Evolutionary conservation across 2,888 invertebrate species (phyloP).

Genomic region (Aelia acuminata): DNA sequence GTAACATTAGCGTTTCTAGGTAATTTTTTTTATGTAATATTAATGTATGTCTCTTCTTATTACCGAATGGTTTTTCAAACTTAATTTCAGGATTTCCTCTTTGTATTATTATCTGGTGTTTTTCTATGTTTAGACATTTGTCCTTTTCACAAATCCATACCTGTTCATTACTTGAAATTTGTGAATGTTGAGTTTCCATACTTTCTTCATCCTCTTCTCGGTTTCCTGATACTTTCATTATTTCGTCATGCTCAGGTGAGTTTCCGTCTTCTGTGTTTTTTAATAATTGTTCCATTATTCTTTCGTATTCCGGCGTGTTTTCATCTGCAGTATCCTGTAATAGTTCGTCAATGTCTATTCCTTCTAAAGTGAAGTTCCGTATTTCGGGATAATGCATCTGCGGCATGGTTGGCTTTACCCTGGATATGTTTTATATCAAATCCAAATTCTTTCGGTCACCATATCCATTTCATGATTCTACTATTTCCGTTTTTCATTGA

Average conservation of each 20-base stretch:
- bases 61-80: neutral
- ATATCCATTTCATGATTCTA: neutral
- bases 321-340: neutral
- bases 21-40: neutral
- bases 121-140: too few relatives aligned
- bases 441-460: neutral
- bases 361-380: neutral
- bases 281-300: neutral
- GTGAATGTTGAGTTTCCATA: neutral
- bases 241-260: too few relatives aligned
- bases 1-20: neutral
- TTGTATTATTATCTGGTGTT: neutral
- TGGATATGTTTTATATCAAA: neutral
- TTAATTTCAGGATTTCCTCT: neutral
- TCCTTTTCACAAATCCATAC: too few relatives aligned
- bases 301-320: neutral
- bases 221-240: too few relatives aligned
- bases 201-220: neutral
- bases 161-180: too few relatives aligned
- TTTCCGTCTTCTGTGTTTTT: too few relatives aligned
- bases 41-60: neutral
- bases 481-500: neutral
- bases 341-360: neutral
- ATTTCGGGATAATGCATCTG: neutral
- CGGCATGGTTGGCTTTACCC: neutral